Conservation (phyloP, 2,113 vertebrate species). For the Tetraodon nigroviridis region DNA sequence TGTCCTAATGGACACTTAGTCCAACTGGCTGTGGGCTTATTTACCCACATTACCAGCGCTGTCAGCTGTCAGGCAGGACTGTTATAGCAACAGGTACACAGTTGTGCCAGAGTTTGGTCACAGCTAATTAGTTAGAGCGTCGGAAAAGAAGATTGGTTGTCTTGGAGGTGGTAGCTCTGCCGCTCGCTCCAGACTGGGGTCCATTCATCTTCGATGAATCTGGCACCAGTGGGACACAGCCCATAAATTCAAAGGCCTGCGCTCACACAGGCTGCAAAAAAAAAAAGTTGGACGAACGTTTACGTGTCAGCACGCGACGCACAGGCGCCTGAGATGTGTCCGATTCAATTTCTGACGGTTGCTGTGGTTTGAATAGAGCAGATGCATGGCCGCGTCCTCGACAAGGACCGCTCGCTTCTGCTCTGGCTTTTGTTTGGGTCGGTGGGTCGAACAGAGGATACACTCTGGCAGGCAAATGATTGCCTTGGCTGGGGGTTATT, state of each 20-base stretch:
- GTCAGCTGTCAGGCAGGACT: constrained; percentile 36
- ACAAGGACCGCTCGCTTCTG: constrained; percentile 26
- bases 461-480: constrained; percentile 77
- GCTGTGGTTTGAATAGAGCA: too few species aligned
- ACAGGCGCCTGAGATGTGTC: constrained; percentile 6
- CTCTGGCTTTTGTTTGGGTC: constrained; percentile 60
- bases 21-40: constrained; percentile 25
- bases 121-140: constrained; percentile 16
- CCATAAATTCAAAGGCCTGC: constrained; percentile 62
- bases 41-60: constrained; percentile 27
- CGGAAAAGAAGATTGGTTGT: background rate
- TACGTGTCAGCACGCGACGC: constrained; percentile 35
- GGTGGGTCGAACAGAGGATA: constrained; percentile 69
- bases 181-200: constrained; percentile 62
- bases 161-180: constrained; percentile 36
- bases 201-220: constrained; percentile 72
- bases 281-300: too few species aligned
- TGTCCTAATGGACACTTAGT: constrained; percentile 35
- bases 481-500: constrained; percentile 65
- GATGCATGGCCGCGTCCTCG: background rate
- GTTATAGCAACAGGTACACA: constrained; percentile 51
- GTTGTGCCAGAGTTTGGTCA: constrained; percentile 33
- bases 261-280: too few species aligned
- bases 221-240: constrained; percentile 59
- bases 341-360: too few species aligned